Conservation (phyloP, 2,113 vertebrate species). For the Charadrius vociferus region DNA sequence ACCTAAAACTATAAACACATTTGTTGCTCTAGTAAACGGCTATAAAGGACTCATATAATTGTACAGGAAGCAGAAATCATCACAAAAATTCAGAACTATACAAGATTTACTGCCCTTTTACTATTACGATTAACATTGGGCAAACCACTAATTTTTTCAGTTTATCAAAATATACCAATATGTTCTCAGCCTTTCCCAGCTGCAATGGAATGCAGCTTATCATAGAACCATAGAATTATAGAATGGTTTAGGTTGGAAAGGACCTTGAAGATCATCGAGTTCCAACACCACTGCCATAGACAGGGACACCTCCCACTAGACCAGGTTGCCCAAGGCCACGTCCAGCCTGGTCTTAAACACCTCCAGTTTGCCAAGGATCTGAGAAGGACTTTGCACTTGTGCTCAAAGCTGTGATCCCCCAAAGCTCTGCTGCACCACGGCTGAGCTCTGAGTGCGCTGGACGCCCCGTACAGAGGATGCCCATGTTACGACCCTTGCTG, state of each 20-base stretch:
- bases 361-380: neutral
- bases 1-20: neutral
- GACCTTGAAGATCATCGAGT: no score
- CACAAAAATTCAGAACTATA: neutral
- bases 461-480: neutral
- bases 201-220: neutral
- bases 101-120: neutral
- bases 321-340: no score
- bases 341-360: no score
- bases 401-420: neutral
- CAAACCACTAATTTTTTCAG: neutral
- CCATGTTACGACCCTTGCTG: no score
- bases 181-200: neutral
- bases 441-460: fast-evolving
- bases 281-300: no score
- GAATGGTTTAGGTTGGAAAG: no score
- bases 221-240: no score
- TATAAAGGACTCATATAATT: neutral
- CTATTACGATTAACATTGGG: neutral
- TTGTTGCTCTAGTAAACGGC: neutral
- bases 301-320: no score
- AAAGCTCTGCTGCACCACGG: neutral
- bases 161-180: neutral
- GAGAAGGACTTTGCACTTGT: neutral
- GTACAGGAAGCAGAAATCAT: neutral